A percentile compares a stretch with the other conserved stretches of the same genome.
phyloP scores from a whole-genome alignment of 2,888 invertebrate species.

The Diachrysia chrysitis region DNA sequence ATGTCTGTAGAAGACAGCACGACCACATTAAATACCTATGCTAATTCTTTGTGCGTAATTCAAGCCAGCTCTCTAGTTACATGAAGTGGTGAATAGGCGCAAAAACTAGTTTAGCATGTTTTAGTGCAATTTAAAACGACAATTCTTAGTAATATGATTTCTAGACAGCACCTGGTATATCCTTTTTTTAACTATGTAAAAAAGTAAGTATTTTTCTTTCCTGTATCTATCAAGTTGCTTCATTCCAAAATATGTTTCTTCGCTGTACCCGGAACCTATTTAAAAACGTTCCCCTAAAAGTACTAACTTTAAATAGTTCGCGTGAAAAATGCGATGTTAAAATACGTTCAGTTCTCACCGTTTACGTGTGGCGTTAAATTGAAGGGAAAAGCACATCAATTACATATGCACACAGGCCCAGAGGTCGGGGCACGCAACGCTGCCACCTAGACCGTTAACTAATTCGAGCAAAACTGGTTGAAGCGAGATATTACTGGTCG shows the following conservation, averaged over 20 bases:
- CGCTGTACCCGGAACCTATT: background rate
- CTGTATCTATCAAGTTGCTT: too few relatives aligned
- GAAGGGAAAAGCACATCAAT: constrained; percentile 77
- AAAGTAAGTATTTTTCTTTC: too few relatives aligned
- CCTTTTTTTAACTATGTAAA: too few relatives aligned
- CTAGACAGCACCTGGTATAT: too few relatives aligned
- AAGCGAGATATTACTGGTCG: constrained; percentile 66
- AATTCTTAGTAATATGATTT: background rate
- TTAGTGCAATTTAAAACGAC: too few relatives aligned
- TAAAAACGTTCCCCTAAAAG: background rate
- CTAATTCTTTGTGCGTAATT: background rate
- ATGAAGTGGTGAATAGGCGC: background rate
- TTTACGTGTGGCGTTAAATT: constrained; percentile 71
- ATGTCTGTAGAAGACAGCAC: background rate
- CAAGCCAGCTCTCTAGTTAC: background rate
- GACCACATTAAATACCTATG: constrained; percentile 4
- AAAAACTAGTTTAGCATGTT: background rate
- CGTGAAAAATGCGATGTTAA: constrained; percentile 59
- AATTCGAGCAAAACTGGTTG: constrained; percentile 67
- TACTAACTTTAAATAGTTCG: constrained; percentile 49
- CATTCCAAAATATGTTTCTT: too few relatives aligned
- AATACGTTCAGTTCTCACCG: constrained; percentile 57
- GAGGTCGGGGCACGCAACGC: constrained; percentile 72
- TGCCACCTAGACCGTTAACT: constrained; percentile 65
- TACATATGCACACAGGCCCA: constrained; percentile 77